phyloP scores from a whole-genome alignment of 2,113 vertebrate species.

The Ammodramus savannarum region DNA sequence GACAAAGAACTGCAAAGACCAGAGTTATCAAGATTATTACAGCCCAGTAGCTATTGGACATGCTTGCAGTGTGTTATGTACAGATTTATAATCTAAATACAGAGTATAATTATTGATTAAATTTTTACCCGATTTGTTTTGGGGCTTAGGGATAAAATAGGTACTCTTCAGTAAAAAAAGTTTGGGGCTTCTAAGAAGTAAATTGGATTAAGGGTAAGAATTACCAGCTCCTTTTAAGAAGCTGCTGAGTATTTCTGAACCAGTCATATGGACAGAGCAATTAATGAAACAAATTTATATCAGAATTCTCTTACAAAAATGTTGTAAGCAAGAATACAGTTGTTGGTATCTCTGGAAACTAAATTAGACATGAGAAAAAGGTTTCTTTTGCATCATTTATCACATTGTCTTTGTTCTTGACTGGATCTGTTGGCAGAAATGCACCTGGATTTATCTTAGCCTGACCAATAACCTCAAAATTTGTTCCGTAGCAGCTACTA shows the following conservation, averaged over 20 bases:
- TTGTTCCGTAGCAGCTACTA: neutral
- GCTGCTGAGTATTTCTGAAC: neutral
- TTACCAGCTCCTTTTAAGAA: neutral
- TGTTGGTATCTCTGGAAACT: neutral
- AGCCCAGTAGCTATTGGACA: neutral
- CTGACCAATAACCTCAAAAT: neutral
- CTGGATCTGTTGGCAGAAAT: neutral
- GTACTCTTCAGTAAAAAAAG: neutral
- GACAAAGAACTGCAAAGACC: neutral
- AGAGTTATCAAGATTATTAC: neutral
- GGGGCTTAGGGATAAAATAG: neutral
- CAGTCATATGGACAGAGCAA: neutral
- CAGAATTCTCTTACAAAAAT: neutral
- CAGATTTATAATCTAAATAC: neutral
- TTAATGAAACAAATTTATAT: neutral
- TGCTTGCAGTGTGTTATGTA: neutral
- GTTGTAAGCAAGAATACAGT: neutral
- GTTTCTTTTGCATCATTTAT: neutral
- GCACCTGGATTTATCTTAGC: neutral
- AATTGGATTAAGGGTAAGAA: neutral
- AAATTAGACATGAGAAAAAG: neutral
- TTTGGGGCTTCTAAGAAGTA: neutral
- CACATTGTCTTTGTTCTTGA: neutral
- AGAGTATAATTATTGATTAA: neutral
- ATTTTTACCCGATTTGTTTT: neutral